Percentiles rank a stretch among this genome's conserved stretches.
These are phyloP conservation scores for Cyphomyrus plagiostoma DNA, from an alignment of 2,113 vertebrate species.

Conservation along the genomic window DNA sequence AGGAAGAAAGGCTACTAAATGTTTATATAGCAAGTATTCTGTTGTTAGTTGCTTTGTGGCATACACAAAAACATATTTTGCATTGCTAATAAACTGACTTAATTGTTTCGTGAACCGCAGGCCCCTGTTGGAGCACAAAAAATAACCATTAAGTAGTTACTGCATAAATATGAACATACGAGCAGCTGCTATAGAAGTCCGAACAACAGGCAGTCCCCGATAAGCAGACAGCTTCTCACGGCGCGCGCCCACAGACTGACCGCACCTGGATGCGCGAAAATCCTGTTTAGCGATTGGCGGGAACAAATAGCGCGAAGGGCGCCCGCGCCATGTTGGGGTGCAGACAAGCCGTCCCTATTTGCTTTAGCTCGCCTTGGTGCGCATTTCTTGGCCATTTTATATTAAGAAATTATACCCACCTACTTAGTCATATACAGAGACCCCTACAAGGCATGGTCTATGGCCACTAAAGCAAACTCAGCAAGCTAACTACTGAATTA, in stretches of 20 bases:
- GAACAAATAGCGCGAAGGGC: neutral
- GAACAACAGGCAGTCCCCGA: rapidly evolving
- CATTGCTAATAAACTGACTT: neutral
- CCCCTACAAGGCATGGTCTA: neutral
- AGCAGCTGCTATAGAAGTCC: neutral
- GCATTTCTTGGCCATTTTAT: neutral
- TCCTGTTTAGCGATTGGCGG: neutral
- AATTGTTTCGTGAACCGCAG: neutral
- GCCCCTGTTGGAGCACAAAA: neutral
- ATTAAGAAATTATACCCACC: neutral
- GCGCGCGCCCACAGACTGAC: neutral
- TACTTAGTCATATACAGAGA: neutral
- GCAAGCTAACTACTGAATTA: neutral
- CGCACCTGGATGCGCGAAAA: neutral
- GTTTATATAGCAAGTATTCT: neutral
- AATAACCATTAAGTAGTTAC: neutral
- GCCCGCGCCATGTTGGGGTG: neutral
- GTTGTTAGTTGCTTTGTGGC: neutral
- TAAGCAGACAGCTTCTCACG: neutral
- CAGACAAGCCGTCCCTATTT: neutral
- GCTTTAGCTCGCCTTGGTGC: neutral
- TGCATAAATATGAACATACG: neutral
- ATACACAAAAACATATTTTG: neutral
- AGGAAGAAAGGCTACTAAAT: neutral
- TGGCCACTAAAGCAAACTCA: neutral